Conservation (phyloP, 1,140 invertebrate species). For the Drosophila paulistorum region DNA sequence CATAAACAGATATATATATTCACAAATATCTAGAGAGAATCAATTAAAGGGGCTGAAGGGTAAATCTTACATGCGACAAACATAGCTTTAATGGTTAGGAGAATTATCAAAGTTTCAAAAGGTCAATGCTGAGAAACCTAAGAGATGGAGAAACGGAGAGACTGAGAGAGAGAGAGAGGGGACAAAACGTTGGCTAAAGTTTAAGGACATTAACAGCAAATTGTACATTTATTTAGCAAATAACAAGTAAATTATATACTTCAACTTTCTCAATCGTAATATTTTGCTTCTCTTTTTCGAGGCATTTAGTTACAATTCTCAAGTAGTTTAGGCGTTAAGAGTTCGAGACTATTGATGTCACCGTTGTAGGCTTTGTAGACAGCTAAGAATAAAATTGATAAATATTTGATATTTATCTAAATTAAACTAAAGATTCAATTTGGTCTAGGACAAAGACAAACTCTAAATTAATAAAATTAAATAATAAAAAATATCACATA, state of each 20-base stretch:
- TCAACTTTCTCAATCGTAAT: too few relatives aligned
- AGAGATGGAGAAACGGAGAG: not conserved
- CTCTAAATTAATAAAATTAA: too few relatives aligned
- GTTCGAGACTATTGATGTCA: too few relatives aligned
- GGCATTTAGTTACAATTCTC: too few relatives aligned
- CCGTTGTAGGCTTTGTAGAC: too few relatives aligned
- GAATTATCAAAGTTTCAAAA: slow-evolving; percentile 4
- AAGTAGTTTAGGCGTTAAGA: too few relatives aligned
- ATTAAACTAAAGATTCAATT: too few relatives aligned
- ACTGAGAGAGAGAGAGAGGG: not conserved
- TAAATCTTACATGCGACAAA: slow-evolving; percentile 22
- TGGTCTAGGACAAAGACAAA: too few relatives aligned
- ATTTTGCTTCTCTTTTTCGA: too few relatives aligned
- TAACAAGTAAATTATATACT: not conserved
- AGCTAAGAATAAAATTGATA: too few relatives aligned
- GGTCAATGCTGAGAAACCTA: not conserved
- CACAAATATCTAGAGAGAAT: not conserved
- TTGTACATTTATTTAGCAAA: not conserved
- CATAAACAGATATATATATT: slow-evolving; percentile 1
- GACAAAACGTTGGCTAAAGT: not conserved
- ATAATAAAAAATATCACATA: too few relatives aligned
- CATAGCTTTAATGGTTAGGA: not conserved
- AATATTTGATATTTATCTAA: too few relatives aligned
- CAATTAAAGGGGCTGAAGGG: not conserved
- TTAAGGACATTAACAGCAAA: not conserved